These are phyloP conservation scores for Holcopasites calliopsidis DNA, from an alignment of 1,140 invertebrate genomes.

Conservation along the genomic window DNA sequence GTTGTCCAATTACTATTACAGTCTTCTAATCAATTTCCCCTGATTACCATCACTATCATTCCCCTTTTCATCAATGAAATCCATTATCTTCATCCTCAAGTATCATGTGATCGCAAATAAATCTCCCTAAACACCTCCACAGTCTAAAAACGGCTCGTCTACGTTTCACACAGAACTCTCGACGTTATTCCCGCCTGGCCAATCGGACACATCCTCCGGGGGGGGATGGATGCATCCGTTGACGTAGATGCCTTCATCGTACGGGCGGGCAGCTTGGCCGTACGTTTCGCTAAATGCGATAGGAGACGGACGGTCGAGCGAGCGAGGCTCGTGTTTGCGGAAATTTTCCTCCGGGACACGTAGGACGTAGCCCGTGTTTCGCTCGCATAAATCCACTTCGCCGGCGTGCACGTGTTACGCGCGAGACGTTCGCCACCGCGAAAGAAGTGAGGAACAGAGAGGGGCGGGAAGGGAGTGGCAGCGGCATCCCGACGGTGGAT, in stretches of 20 bases:
- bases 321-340: conserved; percentile 14
- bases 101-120: too few relatives aligned
- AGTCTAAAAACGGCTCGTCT: too few relatives aligned
- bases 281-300: conserved; percentile 27
- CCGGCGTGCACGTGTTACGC: background rate
- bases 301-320: conserved; percentile 29
- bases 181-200: too few relatives aligned
- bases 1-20: too few relatives aligned
- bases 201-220: background rate
- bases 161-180: too few relatives aligned
- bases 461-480: background rate
- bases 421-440: background rate
- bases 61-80: too few relatives aligned
- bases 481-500: background rate
- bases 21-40: too few relatives aligned
- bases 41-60: too few relatives aligned
- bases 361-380: conserved; percentile 43
- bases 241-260: background rate
- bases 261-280: background rate
- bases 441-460: background rate
- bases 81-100: too few relatives aligned
- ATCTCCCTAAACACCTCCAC: too few relatives aligned
- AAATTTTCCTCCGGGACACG: conserved; percentile 33
- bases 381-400: conserved; percentile 50
- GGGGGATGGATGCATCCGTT: too few relatives aligned